Evolutionary conservation across 2,888 invertebrate genomes (phyloP).

Genomic region (Lumbricus terrestris): DNA sequence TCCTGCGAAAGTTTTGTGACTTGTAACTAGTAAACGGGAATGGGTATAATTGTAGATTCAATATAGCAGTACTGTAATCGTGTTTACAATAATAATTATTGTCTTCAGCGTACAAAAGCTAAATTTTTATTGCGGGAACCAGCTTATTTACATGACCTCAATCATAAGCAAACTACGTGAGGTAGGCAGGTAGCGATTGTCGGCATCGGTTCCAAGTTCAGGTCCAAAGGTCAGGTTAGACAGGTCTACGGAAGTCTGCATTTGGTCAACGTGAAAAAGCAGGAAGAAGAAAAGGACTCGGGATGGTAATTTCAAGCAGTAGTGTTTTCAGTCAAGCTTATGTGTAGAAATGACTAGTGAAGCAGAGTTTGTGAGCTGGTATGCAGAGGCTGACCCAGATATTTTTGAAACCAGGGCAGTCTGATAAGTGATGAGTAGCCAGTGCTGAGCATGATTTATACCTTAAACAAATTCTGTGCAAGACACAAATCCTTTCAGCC

Average conservation of each 20-base stretch:
- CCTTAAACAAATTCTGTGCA: too few species aligned
- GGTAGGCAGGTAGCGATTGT: neutral
- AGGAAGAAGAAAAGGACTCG: neutral
- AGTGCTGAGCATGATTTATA: too few species aligned
- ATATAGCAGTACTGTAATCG: neutral
- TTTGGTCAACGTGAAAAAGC: too few species aligned
- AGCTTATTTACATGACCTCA: neutral
- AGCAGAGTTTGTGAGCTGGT: neutral
- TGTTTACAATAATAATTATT: too few species aligned
- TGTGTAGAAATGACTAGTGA: neutral
- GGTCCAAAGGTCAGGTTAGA: neutral
- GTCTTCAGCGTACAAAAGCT: neutral
- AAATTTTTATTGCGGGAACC: neutral
- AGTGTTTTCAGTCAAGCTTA: neutral
- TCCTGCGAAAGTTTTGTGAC: too few species aligned
- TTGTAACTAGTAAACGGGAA: neutral
- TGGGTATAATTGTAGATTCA: neutral
- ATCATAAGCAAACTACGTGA: neutral
- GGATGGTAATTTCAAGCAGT: neutral
- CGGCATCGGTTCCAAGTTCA: neutral
- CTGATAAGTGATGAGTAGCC: too few species aligned
- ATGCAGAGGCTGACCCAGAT: too few species aligned
- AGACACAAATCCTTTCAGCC: too few species aligned
- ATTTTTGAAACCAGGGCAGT: too few species aligned
- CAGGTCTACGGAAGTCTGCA: too few species aligned